Evolutionary conservation across 2,797 vertebrate genomes (phyloP).

Genomic region (Acrossocheilus wenchowensis): DNA sequence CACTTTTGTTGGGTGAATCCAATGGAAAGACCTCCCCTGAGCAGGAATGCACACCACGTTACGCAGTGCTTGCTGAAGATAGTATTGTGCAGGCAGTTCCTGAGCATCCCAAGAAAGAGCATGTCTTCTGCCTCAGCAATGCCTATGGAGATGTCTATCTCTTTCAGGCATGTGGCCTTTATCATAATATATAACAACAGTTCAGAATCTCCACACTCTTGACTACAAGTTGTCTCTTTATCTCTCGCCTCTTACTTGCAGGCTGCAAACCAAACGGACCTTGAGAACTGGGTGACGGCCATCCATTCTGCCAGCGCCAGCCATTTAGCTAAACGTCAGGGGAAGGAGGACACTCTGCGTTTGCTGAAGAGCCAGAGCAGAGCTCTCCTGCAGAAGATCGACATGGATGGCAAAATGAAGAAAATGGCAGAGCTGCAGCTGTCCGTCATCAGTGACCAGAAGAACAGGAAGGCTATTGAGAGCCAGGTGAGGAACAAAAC

Average conservation of each 20-base stretch:
- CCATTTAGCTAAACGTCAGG: conserved; percentile 86
- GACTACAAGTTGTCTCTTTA: not conserved
- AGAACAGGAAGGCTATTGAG: conserved; percentile 90
- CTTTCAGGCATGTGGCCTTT: conserved; percentile 83
- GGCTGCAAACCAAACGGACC: conserved; percentile 90
- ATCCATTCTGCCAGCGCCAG: conserved; percentile 91
- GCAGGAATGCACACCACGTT: conserved; percentile 79
- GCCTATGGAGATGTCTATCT: conserved; percentile 90
- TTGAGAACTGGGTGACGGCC: conserved; percentile 95
- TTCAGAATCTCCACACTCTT: not conserved
- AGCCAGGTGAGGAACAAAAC: conserved; percentile 82
- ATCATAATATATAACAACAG: not conserved
- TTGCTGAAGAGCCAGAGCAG: conserved; percentile 86
- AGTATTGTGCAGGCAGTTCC: conserved; percentile 92
- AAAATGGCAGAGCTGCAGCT: conserved; percentile 96
- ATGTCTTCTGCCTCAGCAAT: conserved; percentile 95
- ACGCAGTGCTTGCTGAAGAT: conserved; percentile 86
- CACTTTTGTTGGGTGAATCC: conserved; percentile 88
- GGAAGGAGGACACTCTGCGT: conserved; percentile 87
- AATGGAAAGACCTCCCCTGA: conserved; percentile 81
- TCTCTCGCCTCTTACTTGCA: conserved; percentile 60
- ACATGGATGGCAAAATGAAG: conserved; percentile 95
- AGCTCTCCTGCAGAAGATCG: conserved; percentile 87
- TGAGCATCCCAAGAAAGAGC: conserved; percentile 91
- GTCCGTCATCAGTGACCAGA: conserved; percentile 87